Evolutionary conservation across 2,797 vertebrate genomes (phyloP).

Genomic region (Philypnodon macrostomus): DNA sequence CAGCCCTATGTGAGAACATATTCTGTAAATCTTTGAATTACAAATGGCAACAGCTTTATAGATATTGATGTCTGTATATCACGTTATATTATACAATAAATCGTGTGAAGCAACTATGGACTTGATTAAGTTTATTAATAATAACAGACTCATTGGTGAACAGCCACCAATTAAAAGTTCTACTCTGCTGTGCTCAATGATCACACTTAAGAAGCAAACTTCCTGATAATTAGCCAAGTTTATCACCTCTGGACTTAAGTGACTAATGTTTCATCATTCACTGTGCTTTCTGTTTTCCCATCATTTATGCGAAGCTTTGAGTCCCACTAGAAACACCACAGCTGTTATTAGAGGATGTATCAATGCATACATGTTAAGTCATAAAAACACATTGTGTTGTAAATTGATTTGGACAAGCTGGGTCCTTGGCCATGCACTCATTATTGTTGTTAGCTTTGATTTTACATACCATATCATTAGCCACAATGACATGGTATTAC

Average conservation of each 20-base stretch:
- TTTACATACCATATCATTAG: too few relatives aligned
- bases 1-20: too few relatives aligned
- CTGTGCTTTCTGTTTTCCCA: conserved; percentile 10
- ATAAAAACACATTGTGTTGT: conserved; percentile 1
- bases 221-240: conserved; percentile 8
- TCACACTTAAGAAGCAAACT: neutral
- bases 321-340: conserved; percentile 1
- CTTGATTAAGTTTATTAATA: conserved; percentile 2
- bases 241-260: neutral
- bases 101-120: neutral
- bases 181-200: neutral
- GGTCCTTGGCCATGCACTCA: neutral
- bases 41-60: too few relatives aligned
- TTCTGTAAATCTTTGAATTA: too few relatives aligned
- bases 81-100: too few relatives aligned
- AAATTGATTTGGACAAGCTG: neutral
- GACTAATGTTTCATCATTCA: conserved; percentile 7
- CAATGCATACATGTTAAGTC: conserved; percentile 1
- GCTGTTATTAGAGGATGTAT: neutral
- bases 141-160: conserved; percentile 2
- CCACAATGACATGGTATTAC: too few relatives aligned
- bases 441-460: conserved; percentile 11
- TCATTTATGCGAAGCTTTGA: neutral
- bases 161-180: conserved; percentile 2
- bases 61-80: too few relatives aligned